phyloP scores from a whole-genome alignment of 2,888 invertebrate genomes.

The Lamellibrachia columna region DNA sequence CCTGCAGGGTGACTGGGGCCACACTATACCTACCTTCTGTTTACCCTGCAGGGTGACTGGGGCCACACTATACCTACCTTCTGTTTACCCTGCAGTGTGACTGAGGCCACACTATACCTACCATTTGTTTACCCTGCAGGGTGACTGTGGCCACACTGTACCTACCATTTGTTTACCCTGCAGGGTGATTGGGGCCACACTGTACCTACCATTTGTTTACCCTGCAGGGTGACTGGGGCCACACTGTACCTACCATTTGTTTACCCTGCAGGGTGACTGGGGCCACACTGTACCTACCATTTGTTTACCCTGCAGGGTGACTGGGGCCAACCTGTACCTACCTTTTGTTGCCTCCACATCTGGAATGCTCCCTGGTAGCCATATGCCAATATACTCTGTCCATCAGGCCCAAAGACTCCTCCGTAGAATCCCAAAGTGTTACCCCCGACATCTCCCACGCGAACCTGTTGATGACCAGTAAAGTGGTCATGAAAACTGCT shows the following conservation, averaged over 20 bases:
- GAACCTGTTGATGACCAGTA: slow-evolving; percentile 50
- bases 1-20: too few species aligned
- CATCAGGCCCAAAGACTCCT: slow-evolving; percentile 73
- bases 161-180: too few species aligned
- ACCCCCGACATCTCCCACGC: slow-evolving; percentile 93
- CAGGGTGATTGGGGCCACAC: neutral
- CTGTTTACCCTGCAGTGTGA: too few species aligned
- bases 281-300: neutral
- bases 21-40: too few species aligned
- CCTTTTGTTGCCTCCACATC: slow-evolving; percentile 76
- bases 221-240: neutral
- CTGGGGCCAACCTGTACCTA: neutral
- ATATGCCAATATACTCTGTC: slow-evolving; percentile 80
- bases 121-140: too few species aligned
- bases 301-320: too few species aligned
- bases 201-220: too few species aligned
- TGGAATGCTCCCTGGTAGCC: slow-evolving; percentile 94
- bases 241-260: neutral
- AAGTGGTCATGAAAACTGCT: neutral
- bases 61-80: neutral
- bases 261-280: too few species aligned
- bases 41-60: too few species aligned
- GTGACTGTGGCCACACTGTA: neutral
- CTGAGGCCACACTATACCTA: neutral
- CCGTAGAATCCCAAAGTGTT: slow-evolving; percentile 94